Evolutionary conservation across 2,888 invertebrate genomes (phyloP).

Genomic region (Eledona agricola): DNA sequence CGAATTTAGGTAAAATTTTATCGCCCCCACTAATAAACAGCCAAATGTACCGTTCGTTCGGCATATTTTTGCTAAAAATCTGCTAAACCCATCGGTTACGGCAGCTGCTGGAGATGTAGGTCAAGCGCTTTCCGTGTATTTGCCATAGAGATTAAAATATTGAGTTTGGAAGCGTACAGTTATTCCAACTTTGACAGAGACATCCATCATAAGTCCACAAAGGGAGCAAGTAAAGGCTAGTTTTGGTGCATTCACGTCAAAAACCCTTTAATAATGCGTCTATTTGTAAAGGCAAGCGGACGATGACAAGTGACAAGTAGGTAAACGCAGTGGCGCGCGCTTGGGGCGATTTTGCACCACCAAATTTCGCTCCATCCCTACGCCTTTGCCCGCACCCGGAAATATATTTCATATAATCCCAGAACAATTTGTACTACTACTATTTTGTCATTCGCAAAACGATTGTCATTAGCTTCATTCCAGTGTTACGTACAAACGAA

Average conservation of each 20-base stretch:
- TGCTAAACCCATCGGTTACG: conserved; percentile 28
- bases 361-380: too few species aligned
- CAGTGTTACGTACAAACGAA: too few species aligned
- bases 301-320: conserved; percentile 59
- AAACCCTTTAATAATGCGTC: conserved; percentile 58
- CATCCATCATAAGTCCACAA: conserved; percentile 60
- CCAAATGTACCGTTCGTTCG: conserved; percentile 27
- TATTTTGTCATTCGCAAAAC: too few species aligned
- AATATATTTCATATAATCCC: too few species aligned
- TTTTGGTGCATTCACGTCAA: conserved; percentile 56
- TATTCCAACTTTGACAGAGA: conserved; percentile 57
- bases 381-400: too few species aligned
- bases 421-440: too few species aligned
- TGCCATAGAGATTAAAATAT: conserved; percentile 56
- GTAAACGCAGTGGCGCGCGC: conserved; percentile 18
- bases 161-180: conserved; percentile 49
- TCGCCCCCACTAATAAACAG: conserved; percentile 26
- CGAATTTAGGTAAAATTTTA: conserved; percentile 25
- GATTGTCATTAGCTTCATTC: too few species aligned
- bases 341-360: too few species aligned
- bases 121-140: conserved; percentile 54
- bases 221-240: conserved; percentile 55
- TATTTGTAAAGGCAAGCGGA: conserved; percentile 59
- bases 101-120: conserved; percentile 48
- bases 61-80: conserved; percentile 24